Evolutionary conservation across 1,140 invertebrate genomes (phyloP).

Genomic region (Scaptomyza graminum): DNA sequence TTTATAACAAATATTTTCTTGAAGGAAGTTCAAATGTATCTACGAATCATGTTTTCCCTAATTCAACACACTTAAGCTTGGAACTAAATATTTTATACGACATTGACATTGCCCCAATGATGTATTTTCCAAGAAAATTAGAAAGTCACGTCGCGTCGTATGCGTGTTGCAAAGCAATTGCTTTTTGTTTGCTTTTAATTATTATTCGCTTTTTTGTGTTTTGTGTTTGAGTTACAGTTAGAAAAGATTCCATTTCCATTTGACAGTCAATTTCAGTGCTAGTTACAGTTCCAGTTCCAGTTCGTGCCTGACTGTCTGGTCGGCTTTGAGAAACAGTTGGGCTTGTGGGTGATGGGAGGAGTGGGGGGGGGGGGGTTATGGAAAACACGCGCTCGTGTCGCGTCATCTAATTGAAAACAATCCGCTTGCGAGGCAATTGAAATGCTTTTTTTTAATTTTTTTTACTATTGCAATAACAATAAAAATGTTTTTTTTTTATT

Average conservation of each 20-base stretch:
- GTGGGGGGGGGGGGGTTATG: constrained; percentile 43
- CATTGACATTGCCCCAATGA: constrained; percentile 10
- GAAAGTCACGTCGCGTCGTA: background rate
- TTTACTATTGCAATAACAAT: constrained; percentile 43
- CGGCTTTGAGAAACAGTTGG: background rate
- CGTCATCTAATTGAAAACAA: constrained; percentile 54
- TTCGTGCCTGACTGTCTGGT: constrained; percentile 45
- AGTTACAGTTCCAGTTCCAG: constrained; percentile 39
- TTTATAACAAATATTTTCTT: no score
- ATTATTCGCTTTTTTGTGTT: background rate
- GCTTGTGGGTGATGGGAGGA: background rate
- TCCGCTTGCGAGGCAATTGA: constrained; percentile 37
- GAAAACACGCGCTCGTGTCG: constrained; percentile 64
- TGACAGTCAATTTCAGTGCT: constrained; percentile 1
- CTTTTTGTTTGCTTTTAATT: constrained; percentile 21
- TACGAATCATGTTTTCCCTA: no score
- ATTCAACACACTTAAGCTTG: no score
- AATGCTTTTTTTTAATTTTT: constrained; percentile 32
- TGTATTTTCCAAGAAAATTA: background rate
- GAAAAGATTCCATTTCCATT: constrained; percentile 28
- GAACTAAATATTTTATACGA: no score
- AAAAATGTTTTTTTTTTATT: constrained; percentile 17
- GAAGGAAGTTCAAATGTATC: no score
- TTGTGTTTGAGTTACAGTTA: constrained; percentile 17
- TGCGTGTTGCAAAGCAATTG: constrained; percentile 35